Conservation (phyloP, 2,888 invertebrate genomes). For the Andrena hattorfiana region DNA sequence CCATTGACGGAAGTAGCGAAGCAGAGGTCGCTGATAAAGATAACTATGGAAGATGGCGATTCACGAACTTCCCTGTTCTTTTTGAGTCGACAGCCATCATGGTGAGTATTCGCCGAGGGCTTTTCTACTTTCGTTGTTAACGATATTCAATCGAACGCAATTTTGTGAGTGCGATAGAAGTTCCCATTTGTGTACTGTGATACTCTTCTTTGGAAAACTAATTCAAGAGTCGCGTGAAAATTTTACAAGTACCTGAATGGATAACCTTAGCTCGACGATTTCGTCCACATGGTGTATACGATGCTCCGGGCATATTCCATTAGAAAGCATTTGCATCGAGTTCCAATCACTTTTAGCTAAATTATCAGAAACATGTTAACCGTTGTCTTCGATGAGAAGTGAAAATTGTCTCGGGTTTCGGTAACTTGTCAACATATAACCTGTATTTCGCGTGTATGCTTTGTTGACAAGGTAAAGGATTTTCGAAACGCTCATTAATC, state of each 20-base stretch:
- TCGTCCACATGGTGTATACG: constrained; percentile 56
- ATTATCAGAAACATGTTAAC: neutral
- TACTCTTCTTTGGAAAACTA: constrained; percentile 4
- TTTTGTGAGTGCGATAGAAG: constrained; percentile 13
- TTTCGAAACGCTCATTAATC: neutral
- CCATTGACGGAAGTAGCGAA: constrained; percentile 38
- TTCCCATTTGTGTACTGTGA: neutral
- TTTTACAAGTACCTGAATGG: constrained; percentile 1
- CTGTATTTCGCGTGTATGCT: constrained; percentile 8
- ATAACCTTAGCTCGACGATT: constrained; percentile 37
- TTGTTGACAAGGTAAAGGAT: constrained; percentile 37
- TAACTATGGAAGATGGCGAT: constrained; percentile 29
- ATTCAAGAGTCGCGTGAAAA: neutral
- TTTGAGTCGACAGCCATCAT: constrained; percentile 81
- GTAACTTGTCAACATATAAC: neutral
- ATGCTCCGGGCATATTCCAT: neutral
- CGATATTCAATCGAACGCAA: neutral
- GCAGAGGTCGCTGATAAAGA: constrained; percentile 31
- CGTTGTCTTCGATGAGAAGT: neutral
- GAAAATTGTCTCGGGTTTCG: neutral
- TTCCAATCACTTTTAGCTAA: neutral
- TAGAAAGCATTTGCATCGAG: neutral
- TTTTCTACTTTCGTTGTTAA: neutral
- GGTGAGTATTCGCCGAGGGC: constrained; percentile 79
- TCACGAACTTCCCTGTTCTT: constrained; percentile 79